Evolutionary conservation across 2,113 vertebrate genomes (phyloP).

Genomic region (Capra hircus): DNA sequence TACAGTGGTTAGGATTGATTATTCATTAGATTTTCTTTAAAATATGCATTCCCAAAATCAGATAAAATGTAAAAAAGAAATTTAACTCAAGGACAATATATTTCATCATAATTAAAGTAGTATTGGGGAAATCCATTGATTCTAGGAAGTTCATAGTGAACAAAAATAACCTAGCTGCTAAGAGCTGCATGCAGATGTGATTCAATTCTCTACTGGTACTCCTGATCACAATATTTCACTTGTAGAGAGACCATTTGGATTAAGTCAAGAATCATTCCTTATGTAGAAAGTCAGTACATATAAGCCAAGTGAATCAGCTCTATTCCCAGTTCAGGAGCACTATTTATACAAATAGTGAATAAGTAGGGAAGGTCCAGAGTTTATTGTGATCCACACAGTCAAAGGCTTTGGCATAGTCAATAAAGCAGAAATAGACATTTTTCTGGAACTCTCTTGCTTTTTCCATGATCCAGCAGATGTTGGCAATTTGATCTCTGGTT

Average conservation of each 20-base stretch:
- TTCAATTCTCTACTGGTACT: not conserved
- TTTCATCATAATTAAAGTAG: not conserved
- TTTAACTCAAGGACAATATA: not conserved
- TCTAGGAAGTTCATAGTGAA: not conserved
- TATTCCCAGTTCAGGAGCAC: not conserved
- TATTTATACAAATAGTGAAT: not conserved
- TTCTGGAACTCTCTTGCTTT: too few relatives aligned
- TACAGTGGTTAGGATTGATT: not conserved
- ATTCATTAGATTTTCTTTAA: not conserved
- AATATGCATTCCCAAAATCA: not conserved
- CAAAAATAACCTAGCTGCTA: not conserved
- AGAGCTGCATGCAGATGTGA: not conserved
- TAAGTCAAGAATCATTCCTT: not conserved
- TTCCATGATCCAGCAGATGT: too few relatives aligned
- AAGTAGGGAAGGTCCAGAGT: not conserved
- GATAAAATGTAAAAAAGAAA: not conserved
- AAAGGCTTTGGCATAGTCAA: too few relatives aligned
- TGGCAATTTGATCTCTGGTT: too few relatives aligned
- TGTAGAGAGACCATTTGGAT: not conserved
- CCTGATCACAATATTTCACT: not conserved
- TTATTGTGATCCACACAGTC: too few relatives aligned
- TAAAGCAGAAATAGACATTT: too few relatives aligned
- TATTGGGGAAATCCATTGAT: not conserved
- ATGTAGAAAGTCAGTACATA: not conserved
- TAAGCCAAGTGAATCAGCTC: not conserved